Evolutionary conservation across 2,888 invertebrate genomes (phyloP).

Genomic region (Ypsolopha sequella): DNA sequence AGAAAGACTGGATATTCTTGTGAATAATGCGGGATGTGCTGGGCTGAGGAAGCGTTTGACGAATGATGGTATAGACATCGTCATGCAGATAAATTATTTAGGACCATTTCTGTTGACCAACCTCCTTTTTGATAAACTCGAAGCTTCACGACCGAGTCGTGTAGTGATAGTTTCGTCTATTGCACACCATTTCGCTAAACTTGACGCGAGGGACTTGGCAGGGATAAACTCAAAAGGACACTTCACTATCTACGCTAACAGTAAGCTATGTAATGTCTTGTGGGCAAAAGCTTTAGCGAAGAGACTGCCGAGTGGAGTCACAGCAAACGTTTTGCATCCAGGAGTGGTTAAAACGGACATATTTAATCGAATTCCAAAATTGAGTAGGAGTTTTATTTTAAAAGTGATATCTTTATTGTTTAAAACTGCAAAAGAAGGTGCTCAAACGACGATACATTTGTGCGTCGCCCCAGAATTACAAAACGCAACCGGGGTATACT

Average conservation of each 20-base stretch:
- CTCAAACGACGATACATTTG: constrained; percentile 81
- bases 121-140: constrained; percentile 64
- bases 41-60: constrained; percentile 41
- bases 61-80: constrained; percentile 72
- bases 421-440: constrained; percentile 80
- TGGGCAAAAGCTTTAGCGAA: constrained; percentile 51
- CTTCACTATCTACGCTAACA: constrained; percentile 49
- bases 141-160: constrained; percentile 43
- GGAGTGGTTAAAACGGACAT: constrained; percentile 85
- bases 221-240: constrained; percentile 24
- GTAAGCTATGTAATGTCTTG: constrained; percentile 49
- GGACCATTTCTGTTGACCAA: constrained; percentile 81
- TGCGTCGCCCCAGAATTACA: constrained; percentile 80
- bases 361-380: constrained; percentile 71
- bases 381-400: constrained; percentile 52
- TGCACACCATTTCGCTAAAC: constrained; percentile 47
- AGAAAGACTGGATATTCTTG: constrained; percentile 68
- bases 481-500: constrained; percentile 80
- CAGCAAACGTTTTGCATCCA: constrained; percentile 86
- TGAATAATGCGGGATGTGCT: constrained; percentile 74
- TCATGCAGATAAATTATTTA: constrained; percentile 78
- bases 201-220: constrained; percentile 38
- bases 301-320: constrained; percentile 66
- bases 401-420: constrained; percentile 72
- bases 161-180: constrained; percentile 55